Conservation (phyloP, 2,888 invertebrate genomes). For the Bugulina stolonifera region DNA sequence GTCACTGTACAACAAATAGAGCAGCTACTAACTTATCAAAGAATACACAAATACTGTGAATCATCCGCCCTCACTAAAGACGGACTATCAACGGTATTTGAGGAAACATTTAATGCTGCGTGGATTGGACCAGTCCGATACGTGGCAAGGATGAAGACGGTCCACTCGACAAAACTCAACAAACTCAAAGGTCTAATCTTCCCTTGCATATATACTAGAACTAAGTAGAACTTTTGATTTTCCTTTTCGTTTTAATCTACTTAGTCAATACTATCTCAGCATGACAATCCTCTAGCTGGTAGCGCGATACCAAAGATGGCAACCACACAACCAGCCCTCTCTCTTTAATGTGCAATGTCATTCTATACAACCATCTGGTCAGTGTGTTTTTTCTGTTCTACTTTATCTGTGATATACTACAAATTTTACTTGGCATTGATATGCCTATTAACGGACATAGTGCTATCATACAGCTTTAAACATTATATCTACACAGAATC, state of each 20-base stretch:
- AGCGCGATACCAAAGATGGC: no score
- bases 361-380: no score
- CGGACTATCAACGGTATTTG: background rate
- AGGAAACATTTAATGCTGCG: slow-evolving; percentile 13
- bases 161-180: background rate
- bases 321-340: no score
- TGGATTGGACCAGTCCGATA: slow-evolving; percentile 6
- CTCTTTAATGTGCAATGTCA: no score
- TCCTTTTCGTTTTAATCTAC: background rate
- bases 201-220: background rate
- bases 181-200: background rate
- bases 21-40: background rate
- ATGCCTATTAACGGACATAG: no score
- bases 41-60: slow-evolving; percentile 16
- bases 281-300: no score
- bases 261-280: background rate
- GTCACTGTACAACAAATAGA: background rate
- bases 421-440: no score
- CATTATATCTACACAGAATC: no score
- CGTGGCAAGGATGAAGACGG: slow-evolving; percentile 9
- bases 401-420: no score
- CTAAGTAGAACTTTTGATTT: background rate
- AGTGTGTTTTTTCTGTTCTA: no score
- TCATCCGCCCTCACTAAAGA: slow-evolving; percentile 19
- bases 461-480: no score